Evolutionary conservation across 2,888 invertebrate species (phyloP), one percentile per base, ranked within the genome.

Genomic region (Eupithecia vulgata): DNA sequence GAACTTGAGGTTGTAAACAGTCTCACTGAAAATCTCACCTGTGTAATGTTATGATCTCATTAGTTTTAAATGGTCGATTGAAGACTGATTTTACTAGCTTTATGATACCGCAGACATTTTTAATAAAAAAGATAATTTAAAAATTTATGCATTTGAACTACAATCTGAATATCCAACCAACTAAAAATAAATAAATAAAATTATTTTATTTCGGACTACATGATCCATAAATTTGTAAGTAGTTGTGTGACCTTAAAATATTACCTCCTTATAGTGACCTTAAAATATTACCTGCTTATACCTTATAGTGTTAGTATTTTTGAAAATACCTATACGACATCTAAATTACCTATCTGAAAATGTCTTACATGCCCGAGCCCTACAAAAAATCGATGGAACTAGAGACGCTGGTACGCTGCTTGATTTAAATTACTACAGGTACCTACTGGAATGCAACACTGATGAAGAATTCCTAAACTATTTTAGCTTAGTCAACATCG

Each of bases 21-120:
- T n/a, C n/a, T 83, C 82, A 82, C 81, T 82, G 84, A 82, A 85
- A 76, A 85, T 84, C 85, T 81, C 83, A 75, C 68, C 77, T 79
- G 72, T 67, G 70, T 37, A 71, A 52, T 64, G 61, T 75, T 35
- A 75, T 78, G 78, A 83, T 81, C 76, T 83, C 78, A 77, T 73
- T 76, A 72, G 78, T 74, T 65, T 65, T 65, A 42, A 65, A n/a
- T 42, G 1, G 71, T 75, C 17, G n/a, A 10, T 71, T 72, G 67
- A 75, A 74, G 76, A 73, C 73, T 77, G 67, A 69, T 66, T 69
- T 69, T 69, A 76, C 42, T 75, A 77, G 72, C 21, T 72, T 30
- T 72, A 69, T 69, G 67, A 25, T 57, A 57, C 62, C 15, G 37
- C 37, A 37, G 62, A 72, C 71, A 69, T 76, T 73, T 71, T 78